phyloP scores from a whole-genome alignment of 2,113 vertebrate species.

The Orientallactaga bullata region DNA sequence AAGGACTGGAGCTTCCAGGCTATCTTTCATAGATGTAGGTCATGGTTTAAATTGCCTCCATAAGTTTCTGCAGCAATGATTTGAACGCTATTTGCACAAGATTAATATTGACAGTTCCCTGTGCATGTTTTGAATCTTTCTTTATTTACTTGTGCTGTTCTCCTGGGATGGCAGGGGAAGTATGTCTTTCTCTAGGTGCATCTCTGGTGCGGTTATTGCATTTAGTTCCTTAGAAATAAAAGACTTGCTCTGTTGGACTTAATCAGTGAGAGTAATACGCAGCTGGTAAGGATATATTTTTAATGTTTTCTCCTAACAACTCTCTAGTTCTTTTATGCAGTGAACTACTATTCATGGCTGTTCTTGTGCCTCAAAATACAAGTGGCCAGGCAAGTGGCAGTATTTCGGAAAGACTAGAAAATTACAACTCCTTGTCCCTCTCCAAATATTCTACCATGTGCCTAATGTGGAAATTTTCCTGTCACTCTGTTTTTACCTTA shows the following conservation, averaged over 20 bases:
- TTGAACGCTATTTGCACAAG: slow-evolving; percentile 23
- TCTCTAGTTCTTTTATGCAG: neutral
- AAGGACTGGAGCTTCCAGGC: neutral
- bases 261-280: neutral
- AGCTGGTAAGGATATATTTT: neutral
- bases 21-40: neutral
- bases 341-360: neutral
- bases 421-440: neutral
- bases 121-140: neutral
- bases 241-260: slow-evolving; percentile 18
- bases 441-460: neutral
- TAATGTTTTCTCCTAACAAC: slow-evolving; percentile 7
- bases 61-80: neutral
- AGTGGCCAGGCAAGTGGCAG: neutral
- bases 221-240: slow-evolving; percentile 16
- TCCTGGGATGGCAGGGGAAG: neutral
- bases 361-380: neutral
- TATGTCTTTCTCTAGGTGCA: neutral
- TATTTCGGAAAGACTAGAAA: neutral
- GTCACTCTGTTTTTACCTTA: neutral
- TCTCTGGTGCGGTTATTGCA: neutral
- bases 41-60: slow-evolving; percentile 31
- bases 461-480: neutral
- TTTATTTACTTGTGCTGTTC: slow-evolving; percentile 36
- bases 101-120: slow-evolving; percentile 25